phyloP scores from a whole-genome alignment of 1,140 invertebrate species.

The Caenorhabditis inopinata region DNA sequence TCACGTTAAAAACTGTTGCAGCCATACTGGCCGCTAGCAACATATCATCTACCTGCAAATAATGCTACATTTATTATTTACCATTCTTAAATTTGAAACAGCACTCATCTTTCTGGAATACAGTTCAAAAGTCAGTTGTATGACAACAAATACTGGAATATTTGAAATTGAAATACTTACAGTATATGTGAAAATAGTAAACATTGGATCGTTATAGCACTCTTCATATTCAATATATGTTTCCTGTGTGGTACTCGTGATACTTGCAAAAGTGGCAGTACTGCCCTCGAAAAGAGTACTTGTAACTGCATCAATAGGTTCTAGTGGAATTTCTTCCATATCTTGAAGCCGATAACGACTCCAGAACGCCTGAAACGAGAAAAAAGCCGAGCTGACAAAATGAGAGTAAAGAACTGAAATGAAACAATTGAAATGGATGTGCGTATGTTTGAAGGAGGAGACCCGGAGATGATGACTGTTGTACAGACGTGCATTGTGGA shows the following conservation, averaged over 20 bases:
- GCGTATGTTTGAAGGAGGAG: not conserved
- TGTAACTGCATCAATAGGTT: not conserved
- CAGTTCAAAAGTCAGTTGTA: no score
- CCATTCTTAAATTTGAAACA: no score
- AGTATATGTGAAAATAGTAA: slow-evolving; percentile 42
- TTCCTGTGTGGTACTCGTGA: not conserved
- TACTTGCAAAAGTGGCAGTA: not conserved
- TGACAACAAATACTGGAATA: no score
- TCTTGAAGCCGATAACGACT: not conserved
- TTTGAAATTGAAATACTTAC: not conserved
- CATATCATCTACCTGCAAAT: slow-evolving; percentile 65
- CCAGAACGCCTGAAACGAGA: not conserved
- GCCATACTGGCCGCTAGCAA: slow-evolving; percentile 62
- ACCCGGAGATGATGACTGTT: slow-evolving; percentile 21
- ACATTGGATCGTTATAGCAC: slow-evolving; percentile 33
- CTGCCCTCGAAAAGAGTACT: not conserved
- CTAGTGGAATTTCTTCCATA: slow-evolving; percentile 6
- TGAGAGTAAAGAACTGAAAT: not conserved
- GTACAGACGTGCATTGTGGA: slow-evolving; percentile 16
- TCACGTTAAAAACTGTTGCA: slow-evolving; percentile 62
- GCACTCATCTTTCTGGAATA: no score
- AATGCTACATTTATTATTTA: no score
- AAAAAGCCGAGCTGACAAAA: not conserved
- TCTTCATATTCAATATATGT: not conserved
- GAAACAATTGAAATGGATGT: slow-evolving; percentile 10